Evolutionary conservation across 1,140 invertebrate genomes (phyloP), one percentile per base, ranked within the genome.

Genomic region (Tribolium castaneum): DNA sequence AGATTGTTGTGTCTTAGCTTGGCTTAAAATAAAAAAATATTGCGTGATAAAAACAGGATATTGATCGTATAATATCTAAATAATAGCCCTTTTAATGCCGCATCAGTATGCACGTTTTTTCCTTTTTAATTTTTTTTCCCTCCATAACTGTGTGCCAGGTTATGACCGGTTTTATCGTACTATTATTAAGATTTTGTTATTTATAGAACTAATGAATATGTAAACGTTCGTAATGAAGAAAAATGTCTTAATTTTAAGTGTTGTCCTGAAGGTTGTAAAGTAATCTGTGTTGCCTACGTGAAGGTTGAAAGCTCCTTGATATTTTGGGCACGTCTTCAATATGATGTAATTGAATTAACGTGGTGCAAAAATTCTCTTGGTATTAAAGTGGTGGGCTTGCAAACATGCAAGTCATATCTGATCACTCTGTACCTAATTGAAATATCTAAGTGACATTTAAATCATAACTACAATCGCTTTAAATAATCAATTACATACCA

Each of bases 241-340:
- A 35, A 66, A 66, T 66, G 30, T 66, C 59, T 66, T 22, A 34
- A 66, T 66, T 66, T 66, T 13, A 13, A 22, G 34, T 13, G 3
- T 19, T 30, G 9, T 62, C 22, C 2, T 56, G 3, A 19, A 56
- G 54, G 54, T 9, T 59, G 14, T 59, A 19, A 66, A 35, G 59
- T 66, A 66, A 66, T 66, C 14, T 66, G 59, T 66, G 59, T 66
- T 66, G 59, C 59, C 59, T 66, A 66, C 30, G 19, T 59, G 22
- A 12, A 66, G 9, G n/a, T 16, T 52, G 6, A 52, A 10, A 52
- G 16, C 39, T 45, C n/a, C 39, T 45, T 45, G 39, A 2, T 45
- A 45, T 45, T 45, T 45, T n/a, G 39, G 39, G 39, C 39, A 45
- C 39, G 39, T 45, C 39, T 45, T 45, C 39, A 45, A 45, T 45